Evolutionary conservation across 2,113 vertebrate genomes (phyloP).

Genomic region (Chaenogobius annularis): DNA sequence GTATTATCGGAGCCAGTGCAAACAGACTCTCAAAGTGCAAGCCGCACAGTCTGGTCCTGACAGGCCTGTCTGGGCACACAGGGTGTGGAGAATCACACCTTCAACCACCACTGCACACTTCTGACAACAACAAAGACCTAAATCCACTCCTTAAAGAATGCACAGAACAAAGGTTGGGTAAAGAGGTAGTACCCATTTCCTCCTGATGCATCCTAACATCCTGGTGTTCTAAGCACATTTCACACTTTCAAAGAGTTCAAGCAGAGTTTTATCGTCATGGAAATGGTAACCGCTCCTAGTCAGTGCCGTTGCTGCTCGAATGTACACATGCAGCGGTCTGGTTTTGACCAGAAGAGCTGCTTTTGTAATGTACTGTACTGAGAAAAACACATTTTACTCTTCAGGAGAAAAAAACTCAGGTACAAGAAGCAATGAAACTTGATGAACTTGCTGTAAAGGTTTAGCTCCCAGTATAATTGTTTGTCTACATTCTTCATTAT

Average conservation of each 20-base stretch:
- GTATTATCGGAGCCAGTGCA: conserved; percentile 68
- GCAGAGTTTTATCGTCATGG: no score
- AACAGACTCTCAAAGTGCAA: conserved; percentile 69
- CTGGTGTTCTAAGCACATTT: no score
- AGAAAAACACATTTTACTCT: not conserved
- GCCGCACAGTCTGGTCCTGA: conserved; percentile 68
- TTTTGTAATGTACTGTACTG: not conserved
- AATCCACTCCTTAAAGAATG: not conserved
- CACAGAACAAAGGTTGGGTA: not conserved
- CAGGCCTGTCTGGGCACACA: conserved; percentile 63
- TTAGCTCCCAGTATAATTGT: not conserved
- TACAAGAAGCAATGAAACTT: not conserved
- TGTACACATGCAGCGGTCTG: not conserved
- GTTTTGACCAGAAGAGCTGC: not conserved
- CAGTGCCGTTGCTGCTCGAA: no score
- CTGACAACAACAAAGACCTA: not conserved
- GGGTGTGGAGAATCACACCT: conserved; percentile 9
- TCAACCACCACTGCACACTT: conserved; percentile 7
- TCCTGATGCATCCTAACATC: no score
- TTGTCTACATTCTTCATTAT: not conserved
- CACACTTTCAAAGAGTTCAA: no score
- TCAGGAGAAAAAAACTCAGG: not conserved
- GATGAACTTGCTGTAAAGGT: not conserved
- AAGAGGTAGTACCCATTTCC: not conserved
- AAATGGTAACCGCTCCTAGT: no score